These are phyloP conservation scores for Athripsodes cinereus DNA, from an alignment of 2,888 invertebrate genomes.

Conservation along the genomic window DNA sequence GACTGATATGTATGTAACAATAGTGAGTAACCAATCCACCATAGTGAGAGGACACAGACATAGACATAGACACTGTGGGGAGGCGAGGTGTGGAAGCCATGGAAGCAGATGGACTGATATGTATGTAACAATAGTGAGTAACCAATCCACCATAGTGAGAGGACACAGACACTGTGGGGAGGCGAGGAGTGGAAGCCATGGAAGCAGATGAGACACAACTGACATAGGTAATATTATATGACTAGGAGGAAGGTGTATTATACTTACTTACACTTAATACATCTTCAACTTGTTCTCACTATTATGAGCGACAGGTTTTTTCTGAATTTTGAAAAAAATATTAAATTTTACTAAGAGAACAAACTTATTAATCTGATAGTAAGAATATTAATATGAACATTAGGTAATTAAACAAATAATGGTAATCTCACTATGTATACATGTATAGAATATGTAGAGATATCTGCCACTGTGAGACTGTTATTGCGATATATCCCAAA, in stretches of 20 bases:
- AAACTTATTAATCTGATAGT: too few species aligned
- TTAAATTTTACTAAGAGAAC: not conserved
- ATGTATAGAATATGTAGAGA: too few species aligned
- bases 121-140: not conserved
- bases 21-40: not conserved
- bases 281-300: not conserved
- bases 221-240: too few species aligned
- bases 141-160: not conserved
- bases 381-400: too few species aligned
- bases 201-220: not conserved
- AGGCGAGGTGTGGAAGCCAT: too few species aligned
- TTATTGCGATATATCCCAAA: too few species aligned
- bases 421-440: too few species aligned
- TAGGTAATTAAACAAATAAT: too few species aligned
- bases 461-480: too few species aligned
- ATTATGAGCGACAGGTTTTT: not conserved
- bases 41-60: not conserved
- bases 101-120: not conserved
- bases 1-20: not conserved
- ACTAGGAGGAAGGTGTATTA: not conserved
- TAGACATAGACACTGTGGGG: too few species aligned
- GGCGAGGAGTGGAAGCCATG: too few species aligned
- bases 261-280: not conserved
- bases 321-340: conserved; percentile 2
- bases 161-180: too few species aligned